A percentile compares a stretch with the other conserved stretches of the same genome.
phyloP scores from a whole-genome alignment of 2,113 vertebrate species.

The Istiophorus platypterus region DNA sequence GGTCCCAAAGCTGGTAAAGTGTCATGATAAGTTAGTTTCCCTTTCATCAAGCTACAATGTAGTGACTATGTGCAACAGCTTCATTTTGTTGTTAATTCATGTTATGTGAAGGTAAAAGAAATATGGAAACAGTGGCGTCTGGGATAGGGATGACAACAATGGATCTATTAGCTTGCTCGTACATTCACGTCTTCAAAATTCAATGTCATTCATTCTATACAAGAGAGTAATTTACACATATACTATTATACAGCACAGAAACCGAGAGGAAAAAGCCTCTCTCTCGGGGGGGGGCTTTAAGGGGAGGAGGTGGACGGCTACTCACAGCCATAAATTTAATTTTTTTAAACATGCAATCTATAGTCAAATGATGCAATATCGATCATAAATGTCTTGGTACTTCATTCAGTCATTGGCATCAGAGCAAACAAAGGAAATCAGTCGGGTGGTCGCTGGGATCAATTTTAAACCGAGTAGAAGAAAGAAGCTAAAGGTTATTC shows the following conservation, averaged over 20 bases:
- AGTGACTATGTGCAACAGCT: constrained; percentile 59
- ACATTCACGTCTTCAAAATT: constrained; percentile 75
- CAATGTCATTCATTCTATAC: constrained; percentile 72
- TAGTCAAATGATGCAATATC: constrained; percentile 64
- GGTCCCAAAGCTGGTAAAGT: constrained; percentile 62
- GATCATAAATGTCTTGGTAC: constrained; percentile 60
- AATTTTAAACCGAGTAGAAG: constrained; percentile 29
- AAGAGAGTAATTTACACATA: constrained; percentile 75
- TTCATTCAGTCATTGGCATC: constrained; percentile 64
- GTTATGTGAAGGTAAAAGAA: constrained; percentile 28
- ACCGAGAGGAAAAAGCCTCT: constrained; percentile 46
- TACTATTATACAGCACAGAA: constrained; percentile 69
- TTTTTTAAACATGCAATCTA: constrained; percentile 74
- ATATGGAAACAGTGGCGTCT: constrained; percentile 1
- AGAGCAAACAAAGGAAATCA: constrained; percentile 46
- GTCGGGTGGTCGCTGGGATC: neutral
- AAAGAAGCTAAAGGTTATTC: constrained; percentile 39
- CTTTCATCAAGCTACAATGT: constrained; percentile 66
- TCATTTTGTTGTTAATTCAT: constrained; percentile 30
- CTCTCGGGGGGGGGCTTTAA: constrained; percentile 38
- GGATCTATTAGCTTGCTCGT: constrained; percentile 58
- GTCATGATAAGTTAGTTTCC: constrained; percentile 62
- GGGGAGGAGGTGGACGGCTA: constrained; percentile 38
- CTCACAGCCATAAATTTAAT: constrained; percentile 52
- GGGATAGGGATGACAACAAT: constrained; percentile 24